A percentile compares a stretch with the other conserved stretches of the same genome.
phyloP scores from a whole-genome alignment of 2,888 invertebrate genomes.

The Elegia similella region DNA sequence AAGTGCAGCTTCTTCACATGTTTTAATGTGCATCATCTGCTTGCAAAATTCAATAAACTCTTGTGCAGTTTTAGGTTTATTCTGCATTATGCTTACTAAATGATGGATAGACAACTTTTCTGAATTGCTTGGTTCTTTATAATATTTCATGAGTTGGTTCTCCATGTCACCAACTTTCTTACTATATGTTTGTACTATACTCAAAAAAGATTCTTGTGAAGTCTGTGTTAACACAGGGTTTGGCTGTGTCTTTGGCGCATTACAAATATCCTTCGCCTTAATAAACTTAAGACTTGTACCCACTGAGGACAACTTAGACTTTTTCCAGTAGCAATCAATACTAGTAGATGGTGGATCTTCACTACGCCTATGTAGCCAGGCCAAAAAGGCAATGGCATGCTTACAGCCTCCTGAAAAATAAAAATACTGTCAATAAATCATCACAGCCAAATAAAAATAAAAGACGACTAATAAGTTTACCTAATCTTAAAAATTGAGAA shows the following conservation, averaged over 20 bases:
- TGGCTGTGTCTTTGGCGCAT: not conserved
- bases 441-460: too few species aligned
- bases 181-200: too few species aligned
- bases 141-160: too few species aligned
- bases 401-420: constrained; percentile 2
- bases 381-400: not conserved
- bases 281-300: not conserved
- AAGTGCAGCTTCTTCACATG: constrained; percentile 1
- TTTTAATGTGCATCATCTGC: not conserved
- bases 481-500: too few species aligned
- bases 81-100: not conserved
- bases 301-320: not conserved
- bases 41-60: constrained; percentile 2
- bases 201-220: too few species aligned
- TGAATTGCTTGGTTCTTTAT: too few species aligned
- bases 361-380: not conserved
- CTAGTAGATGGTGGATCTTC: constrained; percentile 3
- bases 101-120: not conserved
- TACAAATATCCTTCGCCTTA: not conserved
- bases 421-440: too few species aligned
- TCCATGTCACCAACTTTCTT: too few species aligned
- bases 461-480: too few species aligned
- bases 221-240: too few species aligned
- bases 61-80: not conserved
- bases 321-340: not conserved